Evolutionary conservation across 2,888 invertebrate species (phyloP).

Genomic region (Phalera bucephala): DNA sequence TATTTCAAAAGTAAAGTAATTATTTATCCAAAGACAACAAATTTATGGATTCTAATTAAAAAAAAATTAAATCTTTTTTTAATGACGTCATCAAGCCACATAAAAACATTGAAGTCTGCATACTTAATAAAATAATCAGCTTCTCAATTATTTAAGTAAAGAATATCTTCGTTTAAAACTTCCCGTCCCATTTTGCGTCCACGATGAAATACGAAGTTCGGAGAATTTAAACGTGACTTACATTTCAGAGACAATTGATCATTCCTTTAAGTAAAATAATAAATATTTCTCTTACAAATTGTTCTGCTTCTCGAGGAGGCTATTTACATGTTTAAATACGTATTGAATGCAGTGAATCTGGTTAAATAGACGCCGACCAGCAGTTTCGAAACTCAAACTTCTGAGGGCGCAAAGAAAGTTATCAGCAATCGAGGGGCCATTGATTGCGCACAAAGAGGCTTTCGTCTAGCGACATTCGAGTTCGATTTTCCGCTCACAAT

Average conservation of each 20-base stretch:
- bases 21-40: too few relatives aligned
- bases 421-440: constrained; percentile 76
- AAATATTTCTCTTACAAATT: constrained; percentile 1
- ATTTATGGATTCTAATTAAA: too few relatives aligned
- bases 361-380: constrained; percentile 42
- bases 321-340: background rate
- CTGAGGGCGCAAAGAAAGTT: constrained; percentile 69
- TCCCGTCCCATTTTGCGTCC: constrained; percentile 37
- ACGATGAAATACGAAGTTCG: constrained; percentile 41
- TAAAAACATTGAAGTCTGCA: too few relatives aligned
- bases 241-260: constrained; percentile 24
- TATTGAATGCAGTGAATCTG: constrained; percentile 18
- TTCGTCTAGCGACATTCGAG: constrained; percentile 72
- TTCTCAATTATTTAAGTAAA: constrained; percentile 28
- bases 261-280: constrained; percentile 8
- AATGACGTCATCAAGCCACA: too few relatives aligned
- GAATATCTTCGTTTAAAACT: constrained; percentile 33
- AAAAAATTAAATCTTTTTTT: too few relatives aligned
- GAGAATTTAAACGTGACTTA: constrained; percentile 51
- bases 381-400: constrained; percentile 60
- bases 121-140: too few relatives aligned
- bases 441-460: constrained; percentile 76
- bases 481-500: constrained; percentile 77
- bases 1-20: too few relatives aligned
- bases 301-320: background rate